Evolutionary conservation across 2,888 invertebrate genomes (phyloP).

Genomic region (Eupithecia subumbrata): DNA sequence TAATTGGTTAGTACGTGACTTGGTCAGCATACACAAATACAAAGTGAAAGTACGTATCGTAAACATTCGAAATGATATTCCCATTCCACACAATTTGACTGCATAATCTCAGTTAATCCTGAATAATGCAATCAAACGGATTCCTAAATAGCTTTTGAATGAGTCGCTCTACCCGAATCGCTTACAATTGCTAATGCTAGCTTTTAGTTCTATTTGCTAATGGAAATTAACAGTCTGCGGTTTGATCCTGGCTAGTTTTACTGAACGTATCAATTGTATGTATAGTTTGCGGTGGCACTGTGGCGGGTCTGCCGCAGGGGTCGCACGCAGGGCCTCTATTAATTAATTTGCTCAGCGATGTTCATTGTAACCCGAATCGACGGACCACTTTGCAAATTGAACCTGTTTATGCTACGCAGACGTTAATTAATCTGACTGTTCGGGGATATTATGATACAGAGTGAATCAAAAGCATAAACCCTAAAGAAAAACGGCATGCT

Average conservation of each 20-base stretch:
- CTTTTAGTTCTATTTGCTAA: constrained; percentile 75
- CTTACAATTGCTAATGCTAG: constrained; percentile 71
- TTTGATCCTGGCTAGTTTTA: constrained; percentile 62
- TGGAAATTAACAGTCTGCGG: constrained; percentile 67
- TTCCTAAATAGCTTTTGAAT: constrained; percentile 67
- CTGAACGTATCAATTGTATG: constrained; percentile 39
- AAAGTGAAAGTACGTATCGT: neutral
- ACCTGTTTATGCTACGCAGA: constrained; percentile 7
- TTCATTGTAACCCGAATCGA: constrained; percentile 28
- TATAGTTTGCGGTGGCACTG: constrained; percentile 41
- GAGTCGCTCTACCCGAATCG: constrained; percentile 59
- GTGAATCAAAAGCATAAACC: neutral
- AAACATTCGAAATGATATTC: neutral
- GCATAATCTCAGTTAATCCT: constrained; percentile 53
- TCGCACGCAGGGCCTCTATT: constrained; percentile 42
- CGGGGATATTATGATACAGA: neutral
- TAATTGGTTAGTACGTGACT: neutral
- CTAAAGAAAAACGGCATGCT: neutral
- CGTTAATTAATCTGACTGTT: constrained; percentile 8
- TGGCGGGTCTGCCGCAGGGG: constrained; percentile 43
- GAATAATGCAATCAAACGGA: constrained; percentile 66
- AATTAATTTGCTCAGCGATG: constrained; percentile 38
- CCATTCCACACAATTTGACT: constrained; percentile 47
- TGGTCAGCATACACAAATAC: neutral
- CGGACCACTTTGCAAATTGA: constrained; percentile 30